Base-by-base conservation (phyloP, 2,113 vertebrate species). In the Dasyornis broadbenti region DNA sequence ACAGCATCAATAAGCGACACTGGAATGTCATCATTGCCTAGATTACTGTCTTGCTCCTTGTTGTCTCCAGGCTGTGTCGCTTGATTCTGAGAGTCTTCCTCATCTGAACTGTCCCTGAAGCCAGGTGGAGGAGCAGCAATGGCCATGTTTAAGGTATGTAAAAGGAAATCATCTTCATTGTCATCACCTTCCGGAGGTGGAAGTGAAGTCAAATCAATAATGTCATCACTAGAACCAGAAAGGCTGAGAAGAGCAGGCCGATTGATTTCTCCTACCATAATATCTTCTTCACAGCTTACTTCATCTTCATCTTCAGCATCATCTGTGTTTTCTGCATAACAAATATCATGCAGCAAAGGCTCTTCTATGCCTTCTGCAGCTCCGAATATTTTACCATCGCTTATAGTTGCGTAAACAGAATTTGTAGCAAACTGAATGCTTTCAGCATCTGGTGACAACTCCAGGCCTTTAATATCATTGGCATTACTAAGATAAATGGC, bases 1-100 rank as follows among this genome's bases (percentile, higher is more conserved):
- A 99, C 98, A 71, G 99, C 98, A 91, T 99, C 99, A 39, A 99
- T 99, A 93, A 99, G 99, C 4, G 99, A 99, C 97, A 99, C 99
- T 5, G 99, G 99, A 95, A 99, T 99, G 87, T 99, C 99, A 50
- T 98, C 98, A 54, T 57, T 97, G 82, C 96, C 97, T 86, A 96
- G 82, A 90, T 95, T 91, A 83, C 90, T 85, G 71, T 98, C 95
- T 83, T 97, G 96, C 73, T 98, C 97, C 92, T 96, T 97, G 86
- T 86, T 97, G 68, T 98, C 97, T 16, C 96, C 95, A 90, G 97
- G 98, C 83, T 98, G 98, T 15, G 40, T 86, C 6, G 95, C 97
- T 92, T 98, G 98, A 93, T 98, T 98, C 97, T 98, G 98, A 92
- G 97, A 96, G 94, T 99, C 99, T 64, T 99, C 99, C 96, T 99